Conservation (phyloP, 2,113 vertebrate genomes). For the Petroica traversi region DNA sequence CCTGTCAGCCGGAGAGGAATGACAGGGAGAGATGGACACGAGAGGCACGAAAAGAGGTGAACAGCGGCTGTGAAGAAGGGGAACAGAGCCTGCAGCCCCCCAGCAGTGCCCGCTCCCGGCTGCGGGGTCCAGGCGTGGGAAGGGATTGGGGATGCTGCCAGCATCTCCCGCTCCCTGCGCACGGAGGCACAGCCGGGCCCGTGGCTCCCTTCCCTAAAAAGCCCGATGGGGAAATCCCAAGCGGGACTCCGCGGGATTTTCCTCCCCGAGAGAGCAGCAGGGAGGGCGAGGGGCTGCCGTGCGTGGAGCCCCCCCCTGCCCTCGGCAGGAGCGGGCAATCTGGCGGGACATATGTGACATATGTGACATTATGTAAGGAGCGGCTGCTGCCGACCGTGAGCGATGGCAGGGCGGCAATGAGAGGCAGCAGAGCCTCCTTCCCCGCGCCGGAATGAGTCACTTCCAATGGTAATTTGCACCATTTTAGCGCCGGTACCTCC, state of each 20-base stretch:
- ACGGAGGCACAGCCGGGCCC: not conserved
- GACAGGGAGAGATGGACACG: not conserved
- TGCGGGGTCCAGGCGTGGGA: rapidly evolving
- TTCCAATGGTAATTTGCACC: not conserved
- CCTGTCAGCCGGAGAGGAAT: rapidly evolving
- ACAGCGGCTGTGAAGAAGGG: rapidly evolving
- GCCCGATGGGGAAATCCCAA: not conserved
- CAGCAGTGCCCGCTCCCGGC: too few relatives aligned
- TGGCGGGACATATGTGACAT: not conserved
- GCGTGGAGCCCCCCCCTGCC: not conserved
- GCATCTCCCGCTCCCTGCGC: not conserved
- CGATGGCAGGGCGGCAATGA: not conserved
- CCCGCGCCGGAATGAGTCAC: not conserved
- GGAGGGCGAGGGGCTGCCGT: not conserved
- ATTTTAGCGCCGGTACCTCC: not conserved
- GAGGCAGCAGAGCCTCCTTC: not conserved
- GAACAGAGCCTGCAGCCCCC: not conserved
- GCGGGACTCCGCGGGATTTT: not conserved
- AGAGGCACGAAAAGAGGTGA: rapidly evolving
- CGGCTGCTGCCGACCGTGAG: not conserved
- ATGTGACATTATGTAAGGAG: slow-evolving; percentile 7
- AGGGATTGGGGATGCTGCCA: rapidly evolving
- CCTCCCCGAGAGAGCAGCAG: not conserved
- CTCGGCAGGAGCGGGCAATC: not conserved
- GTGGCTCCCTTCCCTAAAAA: too few relatives aligned